Conservation (phyloP, 2,888 invertebrate genomes). For the Patella pellucida region DNA sequence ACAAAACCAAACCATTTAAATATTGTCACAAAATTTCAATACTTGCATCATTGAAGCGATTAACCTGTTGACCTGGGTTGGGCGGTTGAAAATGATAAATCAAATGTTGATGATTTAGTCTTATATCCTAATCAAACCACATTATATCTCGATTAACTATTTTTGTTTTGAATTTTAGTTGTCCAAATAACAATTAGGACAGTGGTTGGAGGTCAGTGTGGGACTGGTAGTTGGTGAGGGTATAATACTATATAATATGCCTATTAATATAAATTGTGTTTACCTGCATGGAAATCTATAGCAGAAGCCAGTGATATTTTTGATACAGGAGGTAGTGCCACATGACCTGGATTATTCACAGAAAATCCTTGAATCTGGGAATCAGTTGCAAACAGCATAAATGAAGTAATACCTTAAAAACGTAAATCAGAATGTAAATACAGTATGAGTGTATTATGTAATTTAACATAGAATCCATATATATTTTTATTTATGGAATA, state of each 20-base stretch:
- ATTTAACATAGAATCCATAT: too few species aligned
- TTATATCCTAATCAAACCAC: not conserved
- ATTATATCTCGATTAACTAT: too few species aligned
- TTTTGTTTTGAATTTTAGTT: too few species aligned
- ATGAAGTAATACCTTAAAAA: constrained; percentile 75
- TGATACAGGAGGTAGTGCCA: constrained; percentile 80
- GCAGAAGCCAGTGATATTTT: constrained; percentile 82
- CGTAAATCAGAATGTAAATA: not conserved
- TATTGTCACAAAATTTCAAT: too few species aligned
- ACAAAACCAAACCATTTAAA: too few species aligned
- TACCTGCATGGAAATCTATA: constrained; percentile 80
- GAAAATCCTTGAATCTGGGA: constrained; percentile 83
- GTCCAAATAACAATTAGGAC: too few species aligned
- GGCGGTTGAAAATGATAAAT: too few species aligned
- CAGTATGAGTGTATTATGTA: too few species aligned
- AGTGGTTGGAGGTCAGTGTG: not conserved
- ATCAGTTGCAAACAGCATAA: constrained; percentile 82
- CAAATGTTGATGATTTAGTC: not conserved
- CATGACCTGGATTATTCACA: constrained; percentile 67
- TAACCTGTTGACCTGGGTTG: too few species aligned
- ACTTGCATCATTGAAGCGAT: too few species aligned
- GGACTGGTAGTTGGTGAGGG: not conserved
- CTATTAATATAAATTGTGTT: constrained; percentile 28
- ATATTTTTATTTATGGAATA: too few species aligned
- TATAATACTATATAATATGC: not conserved